These are phyloP conservation scores for Coptodon bakossiorum DNA, from an alignment of 2,113 vertebrate species.

Conservation along the genomic window DNA sequence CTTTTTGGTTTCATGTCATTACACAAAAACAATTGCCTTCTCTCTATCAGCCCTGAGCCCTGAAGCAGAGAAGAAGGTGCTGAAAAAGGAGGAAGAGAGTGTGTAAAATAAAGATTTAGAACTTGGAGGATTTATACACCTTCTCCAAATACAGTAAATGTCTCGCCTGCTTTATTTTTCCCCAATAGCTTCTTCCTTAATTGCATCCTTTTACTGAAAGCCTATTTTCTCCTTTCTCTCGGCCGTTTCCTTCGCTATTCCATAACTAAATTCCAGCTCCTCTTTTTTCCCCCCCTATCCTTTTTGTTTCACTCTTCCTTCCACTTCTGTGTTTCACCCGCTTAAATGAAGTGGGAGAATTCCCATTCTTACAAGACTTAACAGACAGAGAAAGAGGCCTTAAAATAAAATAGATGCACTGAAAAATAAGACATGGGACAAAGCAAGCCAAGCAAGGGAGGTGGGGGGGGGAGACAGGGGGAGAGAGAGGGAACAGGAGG, in stretches of 20 bases:
- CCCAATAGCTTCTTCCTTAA: slow-evolving; percentile 58
- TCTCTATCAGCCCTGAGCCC: slow-evolving; percentile 21
- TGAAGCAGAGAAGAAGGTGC: slow-evolving; percentile 15
- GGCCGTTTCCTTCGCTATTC: slow-evolving; percentile 56
- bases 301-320: slow-evolving; percentile 68
- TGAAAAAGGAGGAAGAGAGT: slow-evolving; percentile 16
- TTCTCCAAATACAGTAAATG: slow-evolving; percentile 68
- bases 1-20: slow-evolving; percentile 42
- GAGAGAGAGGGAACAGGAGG: slow-evolving; percentile 25
- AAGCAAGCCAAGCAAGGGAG: slow-evolving; percentile 32
- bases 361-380: slow-evolving; percentile 45
- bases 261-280: slow-evolving; percentile 66
- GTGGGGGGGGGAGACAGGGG: not conserved
- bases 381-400: slow-evolving; percentile 50
- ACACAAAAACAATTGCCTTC: slow-evolving; percentile 54
- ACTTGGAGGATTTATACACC: slow-evolving; percentile 55
- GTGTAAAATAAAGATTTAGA: slow-evolving; percentile 62
- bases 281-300: not conserved
- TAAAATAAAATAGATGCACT: slow-evolving; percentile 67
- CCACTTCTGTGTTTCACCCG: slow-evolving; percentile 40
- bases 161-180: slow-evolving; percentile 51
- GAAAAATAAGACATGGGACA: slow-evolving; percentile 67
- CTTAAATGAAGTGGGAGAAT: slow-evolving; percentile 41
- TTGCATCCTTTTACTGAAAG: slow-evolving; percentile 63
- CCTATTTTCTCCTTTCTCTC: slow-evolving; percentile 36